A percentile compares a stretch with the other conserved stretches of the same genome.
Conservation (phyloP, 92 coral and sea anemone species). For the Galaxea fascicularis region DNA sequence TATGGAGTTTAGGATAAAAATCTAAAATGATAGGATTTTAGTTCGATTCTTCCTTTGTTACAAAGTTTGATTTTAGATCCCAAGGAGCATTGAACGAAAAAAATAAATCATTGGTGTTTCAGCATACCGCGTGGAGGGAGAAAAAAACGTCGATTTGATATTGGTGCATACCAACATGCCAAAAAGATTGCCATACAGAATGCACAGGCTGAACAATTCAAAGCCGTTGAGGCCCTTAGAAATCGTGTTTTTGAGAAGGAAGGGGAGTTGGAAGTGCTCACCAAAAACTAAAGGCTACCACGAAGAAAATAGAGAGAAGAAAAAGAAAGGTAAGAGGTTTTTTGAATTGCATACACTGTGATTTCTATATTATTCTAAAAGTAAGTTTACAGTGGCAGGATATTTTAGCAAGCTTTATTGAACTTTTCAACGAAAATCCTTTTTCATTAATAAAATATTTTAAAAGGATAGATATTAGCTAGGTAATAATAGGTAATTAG, state of each 20-base stretch:
- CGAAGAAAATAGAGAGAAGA: constrained; percentile 30
- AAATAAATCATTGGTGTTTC: constrained; percentile 45
- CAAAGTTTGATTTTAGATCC: constrained; percentile 36
- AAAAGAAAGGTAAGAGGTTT: constrained; percentile 49
- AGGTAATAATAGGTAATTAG: not conserved
- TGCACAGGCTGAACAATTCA: constrained; percentile 46
- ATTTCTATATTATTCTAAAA: constrained; percentile 25
- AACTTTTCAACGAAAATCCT: constrained; percentile 34
- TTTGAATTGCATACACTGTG: constrained; percentile 41
- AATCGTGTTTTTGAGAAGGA: constrained; percentile 29
- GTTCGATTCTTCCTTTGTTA: constrained; percentile 39
- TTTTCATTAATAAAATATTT: constrained; percentile 22
- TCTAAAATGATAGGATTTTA: constrained; percentile 40
- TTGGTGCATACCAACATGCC: constrained; percentile 52
- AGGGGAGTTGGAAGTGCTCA: constrained; percentile 44
- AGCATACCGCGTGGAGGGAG: constrained; percentile 44
- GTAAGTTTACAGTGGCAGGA: constrained; percentile 39
- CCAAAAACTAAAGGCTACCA: constrained; percentile 14
- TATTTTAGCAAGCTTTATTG: constrained; percentile 26
- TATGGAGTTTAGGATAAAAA: constrained; percentile 28
- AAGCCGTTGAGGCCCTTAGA: constrained; percentile 1
- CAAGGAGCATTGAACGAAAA: constrained; percentile 46
- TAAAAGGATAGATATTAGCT: constrained; percentile 9
- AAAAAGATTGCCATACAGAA: constrained; percentile 46
- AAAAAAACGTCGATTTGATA: constrained; percentile 28